Percentiles rank a stretch among this genome's conserved stretches.
Evolutionary conservation across 2,888 invertebrate species (phyloP).

Genomic region (Aricia artaxerxes): DNA sequence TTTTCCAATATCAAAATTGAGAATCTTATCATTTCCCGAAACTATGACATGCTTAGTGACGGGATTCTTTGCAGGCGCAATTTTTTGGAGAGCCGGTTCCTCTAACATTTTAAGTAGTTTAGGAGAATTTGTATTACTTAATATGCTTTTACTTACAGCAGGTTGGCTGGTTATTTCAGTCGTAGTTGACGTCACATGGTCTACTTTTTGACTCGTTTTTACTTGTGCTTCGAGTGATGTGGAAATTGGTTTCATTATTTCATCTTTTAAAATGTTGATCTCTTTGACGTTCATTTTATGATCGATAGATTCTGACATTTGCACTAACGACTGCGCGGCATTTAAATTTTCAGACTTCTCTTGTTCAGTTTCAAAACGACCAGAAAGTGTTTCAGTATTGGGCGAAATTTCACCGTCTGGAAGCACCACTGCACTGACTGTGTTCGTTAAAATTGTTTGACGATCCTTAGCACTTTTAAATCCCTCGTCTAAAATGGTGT

Average conservation of each 20-base stretch:
- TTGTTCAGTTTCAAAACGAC: conserved; percentile 69
- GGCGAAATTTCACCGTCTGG: conserved; percentile 5
- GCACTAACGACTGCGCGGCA: conserved; percentile 74
- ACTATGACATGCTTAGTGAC: conserved; percentile 59
- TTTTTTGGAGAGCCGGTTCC: conserved; percentile 65
- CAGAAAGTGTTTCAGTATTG: conserved; percentile 49
- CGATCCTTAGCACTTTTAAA: conserved; percentile 4
- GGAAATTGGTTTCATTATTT: conserved; percentile 36
- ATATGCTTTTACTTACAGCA: conserved; percentile 49
- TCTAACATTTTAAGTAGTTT: conserved; percentile 81
- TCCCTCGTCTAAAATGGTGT: conserved; percentile 5
- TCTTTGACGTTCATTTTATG: conserved; percentile 61
- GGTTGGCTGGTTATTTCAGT: conserved; percentile 51
- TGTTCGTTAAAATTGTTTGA: neutral
- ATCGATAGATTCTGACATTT: conserved; percentile 74
- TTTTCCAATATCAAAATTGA: conserved; percentile 71
- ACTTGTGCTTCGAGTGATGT: conserved; percentile 35
- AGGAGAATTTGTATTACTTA: conserved; percentile 69
- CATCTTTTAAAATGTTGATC: conserved; percentile 49
- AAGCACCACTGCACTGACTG: conserved; percentile 5
- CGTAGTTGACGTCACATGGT: conserved; percentile 52
- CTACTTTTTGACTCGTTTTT: conserved; percentile 38
- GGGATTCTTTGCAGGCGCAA: conserved; percentile 50
- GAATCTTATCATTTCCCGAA: conserved; percentile 68
- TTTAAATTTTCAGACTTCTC: conserved; percentile 74